These are phyloP conservation scores for Sphaerophoria rueppellii DNA, from an alignment of 2,888 invertebrate species.

Conservation along the genomic window DNA sequence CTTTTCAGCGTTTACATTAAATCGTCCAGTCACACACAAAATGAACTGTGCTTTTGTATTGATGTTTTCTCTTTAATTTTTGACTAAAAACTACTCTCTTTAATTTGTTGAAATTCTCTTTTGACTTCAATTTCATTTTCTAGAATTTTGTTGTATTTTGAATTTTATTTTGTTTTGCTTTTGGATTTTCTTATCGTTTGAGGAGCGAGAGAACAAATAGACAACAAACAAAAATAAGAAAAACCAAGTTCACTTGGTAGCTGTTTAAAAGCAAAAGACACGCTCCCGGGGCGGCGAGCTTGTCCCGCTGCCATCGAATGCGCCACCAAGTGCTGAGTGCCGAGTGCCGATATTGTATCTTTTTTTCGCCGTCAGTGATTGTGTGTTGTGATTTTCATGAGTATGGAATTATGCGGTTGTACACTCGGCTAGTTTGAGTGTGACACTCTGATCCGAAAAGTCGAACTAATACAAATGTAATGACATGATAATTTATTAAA, in stretches of 20 bases:
- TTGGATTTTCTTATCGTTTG: conserved; percentile 63
- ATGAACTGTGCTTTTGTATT: conserved; percentile 9
- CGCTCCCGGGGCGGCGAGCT: conserved; percentile 16
- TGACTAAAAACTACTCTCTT: conserved; percentile 49
- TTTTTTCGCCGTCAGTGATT: conserved; percentile 39
- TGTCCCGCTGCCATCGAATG: conserved; percentile 1
- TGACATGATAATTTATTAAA: conserved; percentile 73
- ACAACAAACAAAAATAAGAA: not conserved
- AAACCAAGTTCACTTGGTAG: not conserved
- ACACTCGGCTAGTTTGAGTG: conserved; percentile 52
- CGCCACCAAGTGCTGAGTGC: not conserved
- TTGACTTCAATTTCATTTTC: not conserved
- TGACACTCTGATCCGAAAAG: conserved; percentile 69
- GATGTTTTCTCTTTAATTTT: conserved; percentile 60
- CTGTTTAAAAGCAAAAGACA: conserved; percentile 15
- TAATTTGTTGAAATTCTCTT: conserved; percentile 24
- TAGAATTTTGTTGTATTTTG: not conserved
- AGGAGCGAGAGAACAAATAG: not conserved
- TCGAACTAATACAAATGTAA: conserved; percentile 73
- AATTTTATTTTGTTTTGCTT: conserved; percentile 67
- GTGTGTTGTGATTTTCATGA: conserved; percentile 67
- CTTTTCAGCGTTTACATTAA: too few relatives aligned
- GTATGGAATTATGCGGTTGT: conserved; percentile 58
- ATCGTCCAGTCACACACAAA: too few relatives aligned
- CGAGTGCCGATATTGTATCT: conserved; percentile 21